A percentile compares a stretch with the other conserved stretches of the same genome.
phyloP scores from a whole-genome alignment of 2,113 vertebrate species.

The Rallus limicola region DNA sequence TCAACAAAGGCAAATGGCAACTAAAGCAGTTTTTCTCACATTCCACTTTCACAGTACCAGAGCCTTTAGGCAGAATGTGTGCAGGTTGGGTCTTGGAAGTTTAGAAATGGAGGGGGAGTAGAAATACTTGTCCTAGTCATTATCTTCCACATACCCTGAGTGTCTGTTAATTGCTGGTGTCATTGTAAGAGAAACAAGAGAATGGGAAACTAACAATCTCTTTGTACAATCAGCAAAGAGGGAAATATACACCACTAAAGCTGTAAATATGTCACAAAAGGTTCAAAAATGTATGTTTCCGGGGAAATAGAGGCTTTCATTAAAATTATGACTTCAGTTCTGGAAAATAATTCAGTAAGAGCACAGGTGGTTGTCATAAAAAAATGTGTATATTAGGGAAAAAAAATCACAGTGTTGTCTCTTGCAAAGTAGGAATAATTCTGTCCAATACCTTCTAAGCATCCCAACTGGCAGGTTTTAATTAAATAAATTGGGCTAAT shows the following conservation, averaged over 20 bases:
- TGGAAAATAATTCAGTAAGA: slow-evolving; percentile 32
- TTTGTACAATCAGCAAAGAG: background rate
- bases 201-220: background rate
- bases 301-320: slow-evolving; percentile 13
- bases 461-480: slow-evolving; percentile 7
- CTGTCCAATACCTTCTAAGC: background rate
- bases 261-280: background rate
- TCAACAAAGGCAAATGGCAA: background rate
- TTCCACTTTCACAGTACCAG: background rate
- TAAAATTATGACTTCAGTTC: slow-evolving; percentile 27
- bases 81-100: background rate
- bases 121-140: background rate
- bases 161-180: background rate
- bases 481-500: background rate
- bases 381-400: background rate
- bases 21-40: background rate
- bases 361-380: slow-evolving; percentile 38
- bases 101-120: background rate
- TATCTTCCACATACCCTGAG: background rate
- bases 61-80: background rate
- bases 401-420: slow-evolving; percentile 15
- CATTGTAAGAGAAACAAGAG: background rate
- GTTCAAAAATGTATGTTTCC: background rate
- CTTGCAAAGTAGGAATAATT: slow-evolving; percentile 16
- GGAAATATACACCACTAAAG: slow-evolving; percentile 25